Base-by-base conservation (phyloP, 2,113 vertebrate species). In the Oreocharis arfaki region DNA sequence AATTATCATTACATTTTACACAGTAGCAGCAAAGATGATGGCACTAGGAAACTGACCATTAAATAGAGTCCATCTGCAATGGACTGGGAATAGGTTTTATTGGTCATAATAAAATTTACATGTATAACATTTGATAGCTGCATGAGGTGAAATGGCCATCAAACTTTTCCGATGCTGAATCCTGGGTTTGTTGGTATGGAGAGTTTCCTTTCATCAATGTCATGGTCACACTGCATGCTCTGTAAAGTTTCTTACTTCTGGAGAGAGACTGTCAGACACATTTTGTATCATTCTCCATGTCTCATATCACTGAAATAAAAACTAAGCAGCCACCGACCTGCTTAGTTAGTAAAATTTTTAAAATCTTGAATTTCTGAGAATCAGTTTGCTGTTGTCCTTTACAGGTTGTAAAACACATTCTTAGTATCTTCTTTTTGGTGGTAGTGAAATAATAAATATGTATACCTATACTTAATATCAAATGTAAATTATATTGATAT, bases 91-190 rank as follows among this genome's bases (percentile, higher is more conserved):
- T 76, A 61, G 53, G 10, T 77, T 96, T 96, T 94, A 94, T 82
- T 90, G 68, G 70, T 78, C 46, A 63, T 87, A 92, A 93, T 85
- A 93, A 94, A 93, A 94, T 89, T 90, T 89, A 60, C 69, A 39
- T 59, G 37, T 76, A 60, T 49, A 67, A 68, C 4, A 3, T 85
- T 82, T 94, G 87, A 78, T 81, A 76, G 64, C 41, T 86, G 49
- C 46, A 52, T 33, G 46, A 84, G 59, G 50, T 79, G 68, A 88
- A 95, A 82, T 59, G 84, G 50, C 33, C 47, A 55, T 95, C 89
- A 71, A 16, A 94, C 11, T 59, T 88, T 81, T 37, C 33, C 33
- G 23, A 0, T 70, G 17, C 39, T 57, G 3, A 61, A 3, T 47
- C 18, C 44, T 39, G 39, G 42, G 28, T 41, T 93, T 41, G 47